Base-by-base conservation (phyloP, 2,113 vertebrate species). In the Oceanodroma tethys region DNA sequence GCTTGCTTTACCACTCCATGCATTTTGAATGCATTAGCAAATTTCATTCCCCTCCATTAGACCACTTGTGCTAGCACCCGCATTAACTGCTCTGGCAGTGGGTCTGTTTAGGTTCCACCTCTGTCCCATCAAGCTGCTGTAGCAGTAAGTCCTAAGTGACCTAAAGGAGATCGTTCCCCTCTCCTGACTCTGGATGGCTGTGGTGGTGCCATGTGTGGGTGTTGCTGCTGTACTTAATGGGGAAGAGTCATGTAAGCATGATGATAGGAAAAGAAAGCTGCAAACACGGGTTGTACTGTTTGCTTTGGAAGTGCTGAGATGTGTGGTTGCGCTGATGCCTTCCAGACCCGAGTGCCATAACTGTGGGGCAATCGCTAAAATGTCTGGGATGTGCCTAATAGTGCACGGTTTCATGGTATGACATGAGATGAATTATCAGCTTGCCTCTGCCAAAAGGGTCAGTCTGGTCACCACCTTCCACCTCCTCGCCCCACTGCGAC, bases 1-100 rank as follows among this genome's bases (percentile, higher is more conserved):
- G 30, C 14, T 93, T 47, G 50, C 67, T 88, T 88, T 70, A 52
- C n/a, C 27, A 36, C 12, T 73, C 11, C 9, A 2, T 47, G 40
- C 5, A 13, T 66, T 73, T 88, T 56, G 38, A 81, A 85, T 0
- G 0, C 13, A 43, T 10, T 18, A 34, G 18, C 40, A 82, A 88
- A 72, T 68, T 72, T 78, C 11, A 40, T 19, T 62, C 38, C 17
- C 0, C 0, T 62, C 13, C 10, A 34, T 40, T 45, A 47, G 1
- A 60, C 7, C 21, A 40, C 10, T 74, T 48, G 13, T 56, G 50
- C 11, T 2, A 7, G 27, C 63, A 34, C 8, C 15, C 1, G 3
- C 9, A 5, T 74, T 38, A 82, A 40, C 6, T n/a, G 58, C 45
- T 34, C 42, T 32, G 22, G 9, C 55, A 78, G 25, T 2, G 2